phyloP scores from a whole-genome alignment of 1,140 invertebrate genomes.

The Helicoverpa zea region DNA sequence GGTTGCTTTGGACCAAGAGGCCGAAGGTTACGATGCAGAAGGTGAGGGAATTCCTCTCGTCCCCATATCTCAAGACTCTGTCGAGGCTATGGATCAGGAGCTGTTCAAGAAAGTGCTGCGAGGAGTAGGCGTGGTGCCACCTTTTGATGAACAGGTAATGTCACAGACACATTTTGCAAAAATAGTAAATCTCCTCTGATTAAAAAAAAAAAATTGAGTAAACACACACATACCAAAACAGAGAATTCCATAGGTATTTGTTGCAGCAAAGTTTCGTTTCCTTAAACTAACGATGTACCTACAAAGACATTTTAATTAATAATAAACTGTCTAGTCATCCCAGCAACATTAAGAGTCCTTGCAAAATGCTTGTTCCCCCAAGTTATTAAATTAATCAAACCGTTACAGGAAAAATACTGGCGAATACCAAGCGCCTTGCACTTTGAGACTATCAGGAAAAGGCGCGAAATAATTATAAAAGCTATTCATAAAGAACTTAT shows the following conservation, averaged over 20 bases:
- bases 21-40: conserved; percentile 80
- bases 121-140: conserved; percentile 87
- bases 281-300: too few species aligned
- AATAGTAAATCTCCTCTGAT: too few species aligned
- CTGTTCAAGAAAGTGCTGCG: conserved; percentile 88
- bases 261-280: too few species aligned
- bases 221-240: too few species aligned
- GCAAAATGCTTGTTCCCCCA: background rate
- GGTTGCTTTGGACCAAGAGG: conserved; percentile 83
- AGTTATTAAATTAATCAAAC: conserved; percentile 38
- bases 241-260: too few species aligned
- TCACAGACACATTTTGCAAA: too few species aligned
- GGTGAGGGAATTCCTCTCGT: conserved; percentile 89
- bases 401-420: conserved; percentile 88
- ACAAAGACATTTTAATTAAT: background rate
- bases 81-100: conserved; percentile 88
- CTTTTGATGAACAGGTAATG: conserved; percentile 86
- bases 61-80: conserved; percentile 87
- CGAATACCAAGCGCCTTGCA: conserved; percentile 87
- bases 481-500: conserved; percentile 78
- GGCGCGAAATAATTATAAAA: conserved; percentile 79
- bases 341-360: background rate
- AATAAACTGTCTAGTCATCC: background rate
- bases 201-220: too few species aligned
- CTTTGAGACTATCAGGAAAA: conserved; percentile 76